A percentile compares a stretch with the other conserved stretches of the same genome.
These are phyloP conservation scores for Fregata magnificens DNA, from an alignment of 2,113 vertebrate species.

Conservation along the genomic window DNA sequence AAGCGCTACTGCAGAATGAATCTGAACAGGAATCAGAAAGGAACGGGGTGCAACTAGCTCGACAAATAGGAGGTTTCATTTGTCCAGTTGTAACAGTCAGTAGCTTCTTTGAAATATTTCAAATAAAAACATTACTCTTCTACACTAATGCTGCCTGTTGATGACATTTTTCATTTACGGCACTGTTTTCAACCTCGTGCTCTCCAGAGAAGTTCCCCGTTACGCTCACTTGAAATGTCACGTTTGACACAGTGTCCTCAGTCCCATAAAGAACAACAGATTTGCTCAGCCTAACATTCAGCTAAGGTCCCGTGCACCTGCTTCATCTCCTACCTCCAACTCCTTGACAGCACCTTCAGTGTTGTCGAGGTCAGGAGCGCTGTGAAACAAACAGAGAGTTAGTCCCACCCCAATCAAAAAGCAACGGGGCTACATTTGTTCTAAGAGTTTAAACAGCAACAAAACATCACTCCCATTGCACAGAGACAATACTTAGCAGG, in stretches of 20 bases:
- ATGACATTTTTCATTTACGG: neutral
- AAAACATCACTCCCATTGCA: neutral
- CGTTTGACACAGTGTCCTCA: neutral
- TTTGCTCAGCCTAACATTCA: neutral
- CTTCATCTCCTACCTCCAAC: constrained; percentile 48
- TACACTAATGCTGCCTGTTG: neutral
- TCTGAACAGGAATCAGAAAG: neutral
- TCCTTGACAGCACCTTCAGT: neutral
- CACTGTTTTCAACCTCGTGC: neutral
- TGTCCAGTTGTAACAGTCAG: neutral
- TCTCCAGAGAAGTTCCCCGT: neutral
- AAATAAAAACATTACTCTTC: neutral
- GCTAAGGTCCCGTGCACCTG: neutral
- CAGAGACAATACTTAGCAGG: neutral
- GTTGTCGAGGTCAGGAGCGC: neutral
- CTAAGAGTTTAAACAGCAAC: neutral
- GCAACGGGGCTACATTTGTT: neutral
- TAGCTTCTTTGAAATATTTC: neutral
- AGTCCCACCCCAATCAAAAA: neutral
- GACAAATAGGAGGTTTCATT: neutral
- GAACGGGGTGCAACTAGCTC: fast-evolving
- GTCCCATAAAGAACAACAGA: neutral
- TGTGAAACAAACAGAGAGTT: neutral
- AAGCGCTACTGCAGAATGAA: neutral
- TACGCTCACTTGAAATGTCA: neutral